Base-by-base conservation (phyloP, 2,113 vertebrate species). In the Pomatostomus ruficeps region DNA sequence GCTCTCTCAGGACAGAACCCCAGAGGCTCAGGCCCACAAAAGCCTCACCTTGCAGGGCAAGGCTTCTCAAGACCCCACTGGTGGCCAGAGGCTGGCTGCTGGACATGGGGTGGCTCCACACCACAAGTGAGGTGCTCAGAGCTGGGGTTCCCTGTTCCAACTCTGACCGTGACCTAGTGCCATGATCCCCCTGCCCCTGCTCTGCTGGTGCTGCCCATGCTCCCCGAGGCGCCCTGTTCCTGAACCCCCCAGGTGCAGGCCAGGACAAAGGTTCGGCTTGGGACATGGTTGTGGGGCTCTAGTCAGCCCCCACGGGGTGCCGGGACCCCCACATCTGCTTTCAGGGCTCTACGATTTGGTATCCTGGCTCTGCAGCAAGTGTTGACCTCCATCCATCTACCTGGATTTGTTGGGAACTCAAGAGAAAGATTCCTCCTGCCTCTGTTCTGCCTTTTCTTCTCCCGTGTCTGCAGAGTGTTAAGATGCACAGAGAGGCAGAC, bases 111-210 rank as follows among this genome's bases (percentile, higher is more conserved):
- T 11, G 2, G 19, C 59, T 57, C 23, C 45, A 55, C 19, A 20
- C 20, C 58, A 3, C 59, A 29, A 38, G 17, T 4, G 1, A 54
- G 12, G 29, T 2, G 8, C 57, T 51, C 0, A 0, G 5, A 31
- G 8, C n/a, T 62, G 48, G 38, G 24, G 43, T 35, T 68, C 52
- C 43, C 36, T 23, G 6, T 26, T 55, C 17, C 49, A 4, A 0
- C 42, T 29, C 62, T 43, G 35, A 10, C 51, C 26, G n/a, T 63
- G 66, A 28, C 35, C 46, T 22, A 22, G 35, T 77, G 43, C 48
- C 2, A 8, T 20, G 42, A 17, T 24, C 31, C 35, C 20, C 7
- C 25, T n/a, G 33, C 31, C 54, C 42, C 40, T 36, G 73, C 42
- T 51, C 73, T 45, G 62, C 33, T 35, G 46, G 24, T 20, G 85